Evolutionary conservation across 2,888 invertebrate species (phyloP), one percentile per base, ranked within the genome.

Genomic region (Microctonus hyperodae): DNA sequence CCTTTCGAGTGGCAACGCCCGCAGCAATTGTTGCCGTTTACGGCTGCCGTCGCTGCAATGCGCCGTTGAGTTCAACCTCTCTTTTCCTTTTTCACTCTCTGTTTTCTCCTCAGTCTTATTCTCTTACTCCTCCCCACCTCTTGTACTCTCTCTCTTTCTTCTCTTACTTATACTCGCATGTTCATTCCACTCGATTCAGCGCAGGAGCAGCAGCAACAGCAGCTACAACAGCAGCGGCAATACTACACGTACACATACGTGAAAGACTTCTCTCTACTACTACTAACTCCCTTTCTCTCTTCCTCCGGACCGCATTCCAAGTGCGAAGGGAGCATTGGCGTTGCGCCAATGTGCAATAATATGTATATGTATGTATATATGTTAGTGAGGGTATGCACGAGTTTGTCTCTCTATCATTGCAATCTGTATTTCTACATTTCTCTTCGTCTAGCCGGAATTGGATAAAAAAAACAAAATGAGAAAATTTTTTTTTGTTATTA

Each of bases 11-110:
- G 78, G 77, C 76, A 81, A 78, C 79, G 79, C 78, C 78, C 77
- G 79, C 77, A 77, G 80, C 80, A 78, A 81, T 81, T 80, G 79
- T 80, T 79, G 77, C 79, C 77, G 77, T 79, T 78, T 79, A 78
- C 76, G 76, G 76, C 75, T 76, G 74, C 75, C 71, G 76, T 74
- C 69, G 65, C 68, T 69, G 64, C 62, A 60, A 64, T 63, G 63
- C n/a, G n/a, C 68, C 56, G 60, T 48, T 60, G 64, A 37, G 58
- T 59, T 65, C 31, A 22, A 50, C 51, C 22, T 58, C 35, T 58
- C 51, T 20, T 16, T 23, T 37, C 37, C 57, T 67, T 35, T 13
- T 55, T 68, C 65, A 25, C 50, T 60, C 50, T 53, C 53, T 64
- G 67, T 57, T 37, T 28, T 53, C 33, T 56, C 50, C 51, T 53